phyloP scores from a whole-genome alignment of 2,888 invertebrate species.

The Gasteruption jaculator region DNA sequence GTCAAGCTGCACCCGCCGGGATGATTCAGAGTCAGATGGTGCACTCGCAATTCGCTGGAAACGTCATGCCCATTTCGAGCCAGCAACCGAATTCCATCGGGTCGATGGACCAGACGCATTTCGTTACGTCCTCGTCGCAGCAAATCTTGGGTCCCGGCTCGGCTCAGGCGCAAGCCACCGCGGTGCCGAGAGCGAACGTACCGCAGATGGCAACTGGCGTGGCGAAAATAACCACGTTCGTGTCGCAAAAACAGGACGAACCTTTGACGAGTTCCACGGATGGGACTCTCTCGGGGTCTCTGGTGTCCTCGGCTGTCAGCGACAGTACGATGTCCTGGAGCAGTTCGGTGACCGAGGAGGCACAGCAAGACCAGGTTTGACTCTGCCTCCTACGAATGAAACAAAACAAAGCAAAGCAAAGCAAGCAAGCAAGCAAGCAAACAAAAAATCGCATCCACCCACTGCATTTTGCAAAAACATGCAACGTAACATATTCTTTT shows the following conservation, averaged over 20 bases:
- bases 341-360: slow-evolving; percentile 43
- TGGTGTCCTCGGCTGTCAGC: slow-evolving; percentile 37
- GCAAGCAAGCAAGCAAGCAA: slow-evolving; percentile 2
- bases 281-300: slow-evolving; percentile 36
- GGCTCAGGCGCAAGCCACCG: slow-evolving; percentile 13
- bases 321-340: slow-evolving; percentile 41
- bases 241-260: slow-evolving; percentile 32
- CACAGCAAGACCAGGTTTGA: slow-evolving; percentile 49
- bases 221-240: slow-evolving; percentile 33
- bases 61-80: neutral
- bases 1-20: slow-evolving; percentile 18
- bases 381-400: slow-evolving; percentile 39
- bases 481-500: slow-evolving; percentile 11
- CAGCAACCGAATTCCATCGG: slow-evolving; percentile 16
- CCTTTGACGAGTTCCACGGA: slow-evolving; percentile 38
- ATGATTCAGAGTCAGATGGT: slow-evolving; percentile 30
- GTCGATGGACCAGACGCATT: slow-evolving; percentile 22
- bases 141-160: slow-evolving; percentile 8
- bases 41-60: slow-evolving; percentile 28
- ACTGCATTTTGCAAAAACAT: no score
- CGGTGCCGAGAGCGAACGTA: slow-evolving; percentile 19
- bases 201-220: slow-evolving; percentile 35
- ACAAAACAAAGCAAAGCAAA: slow-evolving; percentile 26
- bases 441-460: neutral
- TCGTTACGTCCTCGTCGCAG: slow-evolving; percentile 3